Evolutionary conservation across 2,888 invertebrate genomes (phyloP).

Genomic region (Leptopilina syphax): DNA sequence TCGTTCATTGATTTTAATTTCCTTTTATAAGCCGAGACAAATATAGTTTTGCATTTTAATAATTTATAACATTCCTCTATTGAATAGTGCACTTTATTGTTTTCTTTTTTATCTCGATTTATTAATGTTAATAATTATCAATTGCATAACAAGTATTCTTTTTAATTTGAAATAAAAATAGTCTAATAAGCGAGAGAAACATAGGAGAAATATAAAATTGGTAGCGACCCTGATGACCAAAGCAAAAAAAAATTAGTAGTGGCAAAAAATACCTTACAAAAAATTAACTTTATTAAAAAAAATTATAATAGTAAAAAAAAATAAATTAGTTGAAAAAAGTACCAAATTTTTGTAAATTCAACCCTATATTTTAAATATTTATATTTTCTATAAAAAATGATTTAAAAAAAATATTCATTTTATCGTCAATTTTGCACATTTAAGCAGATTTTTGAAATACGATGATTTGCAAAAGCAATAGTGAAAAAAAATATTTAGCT

Average conservation of each 20-base stretch:
- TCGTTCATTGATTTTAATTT: slow-evolving; percentile 1
- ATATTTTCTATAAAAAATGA: too few species aligned
- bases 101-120: not conserved
- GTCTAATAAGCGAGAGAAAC: not conserved
- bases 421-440: too few species aligned
- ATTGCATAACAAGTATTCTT: not conserved
- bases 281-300: too few species aligned
- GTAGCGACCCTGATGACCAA: slow-evolving; percentile 29
- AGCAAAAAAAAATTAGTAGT: not conserved
- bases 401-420: too few species aligned
- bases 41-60: not conserved
- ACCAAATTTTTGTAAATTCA: too few species aligned
- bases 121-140: not conserved
- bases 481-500: too few species aligned
- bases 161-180: not conserved
- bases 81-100: not conserved
- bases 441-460: too few species aligned
- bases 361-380: too few species aligned
- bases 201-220: not conserved
- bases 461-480: too few species aligned
- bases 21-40: not conserved
- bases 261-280: not conserved
- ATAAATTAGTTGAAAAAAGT: too few species aligned
- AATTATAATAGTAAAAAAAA: too few species aligned
- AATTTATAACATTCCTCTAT: not conserved